phyloP scores from a whole-genome alignment of 2,888 invertebrate species.

The Pristionchus japonicus region DNA sequence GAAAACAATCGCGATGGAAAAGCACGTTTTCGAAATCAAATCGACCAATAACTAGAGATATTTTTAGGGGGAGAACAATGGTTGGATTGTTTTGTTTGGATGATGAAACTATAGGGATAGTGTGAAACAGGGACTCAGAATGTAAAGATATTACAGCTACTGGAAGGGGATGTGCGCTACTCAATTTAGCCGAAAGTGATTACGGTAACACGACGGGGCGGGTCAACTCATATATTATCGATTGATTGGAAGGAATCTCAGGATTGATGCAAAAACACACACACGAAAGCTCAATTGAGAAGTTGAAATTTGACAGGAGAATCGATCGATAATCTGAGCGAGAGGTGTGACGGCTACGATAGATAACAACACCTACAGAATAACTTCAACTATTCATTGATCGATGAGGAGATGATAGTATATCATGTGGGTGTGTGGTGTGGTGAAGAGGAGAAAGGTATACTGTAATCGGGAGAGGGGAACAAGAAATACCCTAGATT shows the following conservation, averaged over 20 bases:
- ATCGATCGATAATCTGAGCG: slow-evolving; percentile 24
- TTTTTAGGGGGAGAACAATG: not conserved
- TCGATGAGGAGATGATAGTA: slow-evolving; percentile 7
- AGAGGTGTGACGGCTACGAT: not conserved
- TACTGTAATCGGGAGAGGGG: slow-evolving; percentile 5
- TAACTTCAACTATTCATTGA: slow-evolving; percentile 21
- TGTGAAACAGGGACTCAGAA: not conserved
- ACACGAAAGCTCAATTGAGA: slow-evolving; percentile 40
- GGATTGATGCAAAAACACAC: slow-evolving; percentile 8
- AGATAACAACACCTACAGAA: slow-evolving; percentile 3
- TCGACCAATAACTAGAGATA: slow-evolving; percentile 35
- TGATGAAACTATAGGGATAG: not conserved
- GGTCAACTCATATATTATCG: slow-evolving; percentile 31
- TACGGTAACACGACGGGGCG: slow-evolving; percentile 28
- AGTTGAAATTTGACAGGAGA: slow-evolving; percentile 15
- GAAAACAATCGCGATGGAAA: slow-evolving; percentile 14
- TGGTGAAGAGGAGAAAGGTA: not conserved
- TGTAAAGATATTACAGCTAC: slow-evolving; percentile 2
- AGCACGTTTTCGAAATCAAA: slow-evolving; percentile 38
- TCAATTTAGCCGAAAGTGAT: slow-evolving; percentile 14
- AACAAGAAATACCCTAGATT: slow-evolving; percentile 35
- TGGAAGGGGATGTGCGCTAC: not conserved
- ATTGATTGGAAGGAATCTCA: slow-evolving; percentile 26
- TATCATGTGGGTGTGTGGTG: slow-evolving; percentile 14
- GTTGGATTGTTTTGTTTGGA: slow-evolving; percentile 8